Base-by-base conservation (phyloP, 2,113 vertebrate genomes). In the Scartelaos histophorus region DNA sequence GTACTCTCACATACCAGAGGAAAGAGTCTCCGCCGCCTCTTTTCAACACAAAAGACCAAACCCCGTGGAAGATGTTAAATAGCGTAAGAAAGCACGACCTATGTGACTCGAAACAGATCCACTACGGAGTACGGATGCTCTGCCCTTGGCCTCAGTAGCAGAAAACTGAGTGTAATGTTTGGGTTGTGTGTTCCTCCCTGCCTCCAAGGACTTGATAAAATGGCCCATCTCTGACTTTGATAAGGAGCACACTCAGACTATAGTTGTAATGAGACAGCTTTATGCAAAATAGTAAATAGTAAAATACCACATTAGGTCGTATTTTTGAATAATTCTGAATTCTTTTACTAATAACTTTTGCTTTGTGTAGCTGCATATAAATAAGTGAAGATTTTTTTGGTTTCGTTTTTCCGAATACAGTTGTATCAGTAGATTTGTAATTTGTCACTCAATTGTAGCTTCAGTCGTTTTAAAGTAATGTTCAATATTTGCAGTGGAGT, bases 131-230 rank as follows among this genome's bases (percentile, higher is more conserved):
- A 84, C 82, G 74, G 85, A 90, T 86, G 73, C 11, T 74, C 74
- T 75, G 68, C 76, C 81, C 77, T 85, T 90, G 84, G 81, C 84
- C 84, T 84, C 66, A 73, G 86, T 84, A 87, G 86, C 87, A 51
- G 82, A 60, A 29, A 60, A 56, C 0, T 56, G 53, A 58, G 72
- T 90, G 80, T 85, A 83, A 68, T 84, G 77, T 85, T 66, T 87
- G 88, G 85, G 88, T 71, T 19, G 73, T 74, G 79, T 43, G 84
- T 79, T 79, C 84, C 84, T 89, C 82, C 84, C 80, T 75, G 56
- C 64, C 89, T 82, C 69, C 86, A 76, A 80, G 66, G 80, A 82
- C 69, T 82, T 83, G 76, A 92, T 87, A 22, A 82, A 89, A 81
- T 74, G 77, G 70, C 66, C 75, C 73, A 69, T 79, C 71, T 83